Conservation (phyloP, 2,113 vertebrate genomes). For the Thermophis baileyi region DNA sequence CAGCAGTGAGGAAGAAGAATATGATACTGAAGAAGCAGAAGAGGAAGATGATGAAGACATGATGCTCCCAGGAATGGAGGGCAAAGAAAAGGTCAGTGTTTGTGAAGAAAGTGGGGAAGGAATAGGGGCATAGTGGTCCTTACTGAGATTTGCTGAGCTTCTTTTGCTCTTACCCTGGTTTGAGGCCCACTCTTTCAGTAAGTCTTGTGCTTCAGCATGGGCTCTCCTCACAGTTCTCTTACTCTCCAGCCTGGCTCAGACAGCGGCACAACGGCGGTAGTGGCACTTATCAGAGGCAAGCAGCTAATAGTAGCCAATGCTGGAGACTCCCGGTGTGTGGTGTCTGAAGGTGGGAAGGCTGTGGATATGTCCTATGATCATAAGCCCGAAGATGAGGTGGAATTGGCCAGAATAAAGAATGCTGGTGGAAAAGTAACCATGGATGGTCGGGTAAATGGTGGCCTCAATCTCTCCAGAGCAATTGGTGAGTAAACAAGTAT, state of each 20-base stretch:
- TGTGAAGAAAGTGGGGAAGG: background rate
- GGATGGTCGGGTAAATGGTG: conserved; percentile 95
- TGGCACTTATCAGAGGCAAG: conserved; percentile 92
- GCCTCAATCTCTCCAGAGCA: conserved; percentile 95
- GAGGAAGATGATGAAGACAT: conserved; percentile 87
- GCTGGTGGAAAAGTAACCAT: conserved; percentile 97
- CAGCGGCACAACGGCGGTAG: conserved; percentile 94
- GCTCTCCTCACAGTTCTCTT: background rate
- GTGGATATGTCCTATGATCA: conserved; percentile 98
- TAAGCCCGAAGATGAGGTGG: conserved; percentile 95
- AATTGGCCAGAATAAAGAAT: conserved; percentile 93
- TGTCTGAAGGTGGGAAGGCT: conserved; percentile 88
- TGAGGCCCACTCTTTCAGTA: too few relatives aligned
- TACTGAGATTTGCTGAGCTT: background rate
- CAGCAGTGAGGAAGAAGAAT: conserved; percentile 79
- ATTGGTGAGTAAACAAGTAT: conserved; percentile 76
- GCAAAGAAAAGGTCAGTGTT: conserved; percentile 89
- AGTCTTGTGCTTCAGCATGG: background rate
- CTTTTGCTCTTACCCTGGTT: background rate
- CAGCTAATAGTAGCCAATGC: conserved; percentile 97
- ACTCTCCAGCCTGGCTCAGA: conserved; percentile 87
- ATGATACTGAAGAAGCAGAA: conserved; percentile 76
- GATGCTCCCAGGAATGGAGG: conserved; percentile 97
- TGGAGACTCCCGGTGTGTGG: conserved; percentile 95
- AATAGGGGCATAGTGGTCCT: background rate